Evolutionary conservation across 2,113 vertebrate genomes (phyloP).

Genomic region (Caranx melampygus): DNA sequence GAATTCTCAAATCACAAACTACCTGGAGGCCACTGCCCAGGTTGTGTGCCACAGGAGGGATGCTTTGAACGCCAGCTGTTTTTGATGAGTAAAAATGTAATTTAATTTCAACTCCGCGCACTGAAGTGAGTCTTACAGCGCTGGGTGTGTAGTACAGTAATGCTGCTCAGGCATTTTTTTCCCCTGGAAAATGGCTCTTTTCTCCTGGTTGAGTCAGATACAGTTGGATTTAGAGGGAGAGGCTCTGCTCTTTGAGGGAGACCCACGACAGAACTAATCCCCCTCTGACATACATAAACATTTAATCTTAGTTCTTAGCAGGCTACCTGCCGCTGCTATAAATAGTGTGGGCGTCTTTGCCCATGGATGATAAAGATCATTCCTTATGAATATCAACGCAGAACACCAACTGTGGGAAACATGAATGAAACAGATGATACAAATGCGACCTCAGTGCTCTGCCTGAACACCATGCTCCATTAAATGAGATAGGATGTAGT

Average conservation of each 20-base stretch:
- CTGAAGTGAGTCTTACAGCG: neutral
- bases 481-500: neutral
- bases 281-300: too few species aligned
- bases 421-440: neutral
- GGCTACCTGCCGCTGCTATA: conserved; percentile 12
- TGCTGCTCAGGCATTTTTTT: neutral
- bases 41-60: neutral
- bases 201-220: neutral
- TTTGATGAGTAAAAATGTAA: neutral
- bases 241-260: too few species aligned
- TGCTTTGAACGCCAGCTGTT: neutral
- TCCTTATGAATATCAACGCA: conserved; percentile 13
- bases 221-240: too few species aligned
- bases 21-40: neutral
- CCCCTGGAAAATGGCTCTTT: neutral
- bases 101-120: neutral
- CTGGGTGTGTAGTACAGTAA: neutral
- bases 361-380: conserved; percentile 14
- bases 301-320: neutral
- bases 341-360: conserved; percentile 11
- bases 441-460: neutral
- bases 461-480: neutral
- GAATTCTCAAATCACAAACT: neutral
- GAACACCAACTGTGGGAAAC: neutral
- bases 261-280: too few species aligned